A percentile compares a stretch with the other conserved stretches of the same genome.
Evolutionary conservation across 2,113 vertebrate genomes (phyloP).

Genomic region (Nothobranchius furzeri): DNA sequence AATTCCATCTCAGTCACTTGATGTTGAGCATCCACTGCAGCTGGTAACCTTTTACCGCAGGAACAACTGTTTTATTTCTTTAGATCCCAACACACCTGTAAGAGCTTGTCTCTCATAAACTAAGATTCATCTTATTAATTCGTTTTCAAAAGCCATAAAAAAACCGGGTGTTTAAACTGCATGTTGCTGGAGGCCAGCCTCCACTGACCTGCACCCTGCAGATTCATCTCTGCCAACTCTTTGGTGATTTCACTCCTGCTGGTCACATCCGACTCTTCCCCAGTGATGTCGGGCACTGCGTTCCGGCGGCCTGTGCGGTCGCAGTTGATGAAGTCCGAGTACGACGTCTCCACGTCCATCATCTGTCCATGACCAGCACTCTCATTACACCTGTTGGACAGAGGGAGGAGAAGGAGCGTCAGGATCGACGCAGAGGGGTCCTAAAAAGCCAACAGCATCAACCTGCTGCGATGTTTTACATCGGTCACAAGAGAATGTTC

Average conservation of each 20-base stretch:
- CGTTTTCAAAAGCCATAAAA: too few species aligned
- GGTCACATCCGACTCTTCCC: slow-evolving; percentile 73
- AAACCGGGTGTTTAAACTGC: too few species aligned
- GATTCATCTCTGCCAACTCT: slow-evolving; percentile 84
- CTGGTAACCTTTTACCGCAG: too few species aligned
- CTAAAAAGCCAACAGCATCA: slow-evolving; percentile 18
- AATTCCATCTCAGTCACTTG: too few species aligned
- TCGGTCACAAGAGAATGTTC: slow-evolving; percentile 1
- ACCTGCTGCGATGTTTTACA: slow-evolving; percentile 4
- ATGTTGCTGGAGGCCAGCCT: neutral
- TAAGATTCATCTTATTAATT: too few species aligned
- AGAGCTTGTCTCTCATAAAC: too few species aligned
- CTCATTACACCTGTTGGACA: slow-evolving; percentile 72
- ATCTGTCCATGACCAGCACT: slow-evolving; percentile 84
- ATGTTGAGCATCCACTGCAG: too few species aligned
- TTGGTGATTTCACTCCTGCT: slow-evolving; percentile 87
- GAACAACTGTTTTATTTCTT: too few species aligned
- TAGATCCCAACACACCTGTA: too few species aligned
- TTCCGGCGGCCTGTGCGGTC: slow-evolving; percentile 95
- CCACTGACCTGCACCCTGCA: slow-evolving; percentile 76
- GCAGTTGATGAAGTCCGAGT: slow-evolving; percentile 94
- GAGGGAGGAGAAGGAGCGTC: slow-evolving; percentile 7
- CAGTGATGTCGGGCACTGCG: slow-evolving; percentile 90
- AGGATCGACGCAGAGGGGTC: slow-evolving; percentile 21
- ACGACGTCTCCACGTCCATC: slow-evolving; percentile 96